These are phyloP conservation scores for Plectus sambesii DNA, from an alignment of 1,140 invertebrate species.

Conservation along the genomic window DNA sequence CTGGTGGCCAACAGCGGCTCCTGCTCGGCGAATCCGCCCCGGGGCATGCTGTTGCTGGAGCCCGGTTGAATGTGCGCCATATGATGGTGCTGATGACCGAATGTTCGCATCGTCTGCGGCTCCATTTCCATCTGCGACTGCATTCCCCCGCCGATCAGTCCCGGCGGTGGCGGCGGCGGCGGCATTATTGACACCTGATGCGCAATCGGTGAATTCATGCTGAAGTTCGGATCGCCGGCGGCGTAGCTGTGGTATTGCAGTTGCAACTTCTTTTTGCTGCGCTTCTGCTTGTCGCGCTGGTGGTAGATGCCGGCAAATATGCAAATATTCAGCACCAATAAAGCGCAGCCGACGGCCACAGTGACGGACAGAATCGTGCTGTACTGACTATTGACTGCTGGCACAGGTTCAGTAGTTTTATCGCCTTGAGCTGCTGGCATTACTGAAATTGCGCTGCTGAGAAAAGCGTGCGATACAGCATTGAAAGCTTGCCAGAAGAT, in stretches of 20 bases:
- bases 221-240: conserved; percentile 26
- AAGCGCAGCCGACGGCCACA: conserved; percentile 79
- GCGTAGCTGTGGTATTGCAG: conserved; percentile 40
- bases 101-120: conserved; percentile 10
- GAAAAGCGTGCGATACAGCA: conserved; percentile 2
- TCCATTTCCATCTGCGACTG: conserved; percentile 8
- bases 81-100: background rate
- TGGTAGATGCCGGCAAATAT: conserved; percentile 84
- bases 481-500: background rate
- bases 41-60: background rate
- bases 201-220: conserved; percentile 20
- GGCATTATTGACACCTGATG: conserved; percentile 21
- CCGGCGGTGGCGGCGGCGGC: background rate
- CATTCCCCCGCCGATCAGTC: conserved; percentile 1
- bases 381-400: conserved; percentile 67
- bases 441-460: too few relatives aligned
- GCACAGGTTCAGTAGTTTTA: conserved; percentile 1
- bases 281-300: conserved; percentile 63
- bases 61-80: conserved; percentile 2
- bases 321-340: conserved; percentile 75
- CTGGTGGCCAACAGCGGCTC: conserved; percentile 36
- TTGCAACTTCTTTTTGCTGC: conserved; percentile 31
- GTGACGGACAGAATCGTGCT: conserved; percentile 76
- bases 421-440: background rate
- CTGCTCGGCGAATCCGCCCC: conserved; percentile 21